Evolutionary conservation across 2,113 vertebrate genomes (phyloP), one percentile per base, ranked within the genome.

Genomic region (Lucifuga dentata): DNA sequence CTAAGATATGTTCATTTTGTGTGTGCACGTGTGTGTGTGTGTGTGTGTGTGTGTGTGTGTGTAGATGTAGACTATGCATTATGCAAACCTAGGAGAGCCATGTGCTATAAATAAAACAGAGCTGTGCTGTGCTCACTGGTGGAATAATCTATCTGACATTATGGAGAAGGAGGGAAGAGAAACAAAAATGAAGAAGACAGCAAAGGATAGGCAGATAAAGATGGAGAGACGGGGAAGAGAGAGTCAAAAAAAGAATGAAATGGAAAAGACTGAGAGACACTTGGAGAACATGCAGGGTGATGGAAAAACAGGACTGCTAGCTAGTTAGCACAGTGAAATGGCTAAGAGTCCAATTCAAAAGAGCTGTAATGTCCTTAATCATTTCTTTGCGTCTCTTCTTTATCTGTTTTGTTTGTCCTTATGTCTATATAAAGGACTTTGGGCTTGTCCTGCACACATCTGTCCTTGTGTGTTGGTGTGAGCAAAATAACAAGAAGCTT

Each of bases 81-180:
- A 90, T 91, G 89, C 88, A 91, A 81, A 86, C 76, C 79, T 73
- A 88, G 86, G 83, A 89, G 89, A 88, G 83, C 83, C 62, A 80
- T 76, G 85, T 80, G 88, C 90, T 90, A 90, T 91, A 91, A 92
- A 92, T 92, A 92, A 88, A 88, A 86, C 86, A 86, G 84, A 68
- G 86, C 87, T 88, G 81, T 86, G 84, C 81, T 84, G 84, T 87
- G 89, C 76, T 88, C 84, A 73, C 86, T 81, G 56, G 87, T 66
- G 68, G 90, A 92, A 92, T 91, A 90, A 91, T 92, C 88, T 91
- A 84, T 85, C 81, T 91, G 90, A 92, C 90, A 90, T 82, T 86
- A 90, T 73, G 72, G 78, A 84, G 78, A 75, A 71, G 76, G 73
- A 53, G 51, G 72, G 32, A 45, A 39, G 72, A 72, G 55, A 66